phyloP scores from a whole-genome alignment of 2,113 vertebrate species.

The Uria aalge region DNA sequence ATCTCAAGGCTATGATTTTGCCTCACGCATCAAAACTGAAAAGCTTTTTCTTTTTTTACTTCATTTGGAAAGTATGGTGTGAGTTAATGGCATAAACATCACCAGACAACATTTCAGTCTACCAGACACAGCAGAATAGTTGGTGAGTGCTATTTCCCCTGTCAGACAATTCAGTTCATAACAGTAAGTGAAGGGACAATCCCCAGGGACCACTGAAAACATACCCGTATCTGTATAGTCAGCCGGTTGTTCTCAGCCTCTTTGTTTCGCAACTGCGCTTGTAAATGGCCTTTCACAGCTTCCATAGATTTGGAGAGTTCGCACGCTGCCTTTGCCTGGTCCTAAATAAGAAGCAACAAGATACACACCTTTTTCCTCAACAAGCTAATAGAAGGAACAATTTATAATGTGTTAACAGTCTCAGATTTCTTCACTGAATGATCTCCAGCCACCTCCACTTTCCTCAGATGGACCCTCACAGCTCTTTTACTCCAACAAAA shows the following conservation, averaged over 20 bases:
- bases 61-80: neutral
- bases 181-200: neutral
- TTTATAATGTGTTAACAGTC: neutral
- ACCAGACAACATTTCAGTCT: neutral
- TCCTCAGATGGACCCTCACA: neutral
- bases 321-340: conserved; percentile 75
- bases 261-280: conserved; percentile 83
- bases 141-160: neutral
- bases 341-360: conserved; percentile 59
- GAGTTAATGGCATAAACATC: neutral
- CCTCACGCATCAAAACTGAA: neutral
- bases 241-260: conserved; percentile 88
- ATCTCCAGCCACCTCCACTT: neutral
- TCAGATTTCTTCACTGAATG: neutral
- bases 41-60: neutral
- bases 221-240: conserved; percentile 82
- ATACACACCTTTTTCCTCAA: neutral
- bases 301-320: conserved; percentile 85
- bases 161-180: neutral
- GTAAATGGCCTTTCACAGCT: conserved; percentile 81
- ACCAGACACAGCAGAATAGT: neutral
- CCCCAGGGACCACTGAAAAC: neutral
- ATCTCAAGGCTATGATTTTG: neutral
- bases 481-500: neutral
- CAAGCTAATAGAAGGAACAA: neutral